A percentile compares a stretch with the other conserved stretches of the same genome.
These are phyloP conservation scores for Lepus timidus DNA, from an alignment of 2,113 vertebrate species.

Conservation along the genomic window DNA sequence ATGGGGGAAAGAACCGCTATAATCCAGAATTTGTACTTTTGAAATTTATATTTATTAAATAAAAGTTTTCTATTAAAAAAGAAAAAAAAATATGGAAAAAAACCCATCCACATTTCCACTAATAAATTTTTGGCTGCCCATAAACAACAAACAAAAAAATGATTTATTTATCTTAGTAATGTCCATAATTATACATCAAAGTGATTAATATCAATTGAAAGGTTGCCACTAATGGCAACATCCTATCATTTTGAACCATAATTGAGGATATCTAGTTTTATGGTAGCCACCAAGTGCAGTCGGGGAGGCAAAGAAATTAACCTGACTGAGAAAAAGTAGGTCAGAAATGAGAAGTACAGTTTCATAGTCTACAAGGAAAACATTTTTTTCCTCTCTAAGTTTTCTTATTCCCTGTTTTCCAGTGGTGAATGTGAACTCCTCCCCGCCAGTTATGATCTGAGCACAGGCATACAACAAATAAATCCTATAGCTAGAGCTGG, in stretches of 20 bases:
- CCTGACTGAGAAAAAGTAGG: background rate
- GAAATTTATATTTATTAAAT: too few species aligned
- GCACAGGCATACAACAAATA: accelerated
- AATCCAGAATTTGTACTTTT: too few species aligned
- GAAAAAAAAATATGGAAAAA: background rate
- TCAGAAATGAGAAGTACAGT: background rate
- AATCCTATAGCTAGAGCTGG: too few species aligned
- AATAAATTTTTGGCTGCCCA: too few species aligned
- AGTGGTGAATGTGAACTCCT: accelerated
- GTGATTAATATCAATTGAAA: background rate
- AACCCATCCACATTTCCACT: background rate
- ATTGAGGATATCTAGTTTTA: background rate
- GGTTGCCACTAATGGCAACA: too few species aligned
- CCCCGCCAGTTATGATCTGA: accelerated
- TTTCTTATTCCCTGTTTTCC: background rate
- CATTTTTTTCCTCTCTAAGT: too few species aligned
- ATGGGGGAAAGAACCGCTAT: too few species aligned
- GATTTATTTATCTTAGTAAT: background rate
- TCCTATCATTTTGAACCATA: background rate
- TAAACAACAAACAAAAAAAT: too few species aligned
- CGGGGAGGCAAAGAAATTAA: background rate
- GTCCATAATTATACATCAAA: too few species aligned
- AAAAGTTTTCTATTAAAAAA: too few species aligned
- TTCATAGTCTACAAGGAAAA: background rate
- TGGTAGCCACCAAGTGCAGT: too few species aligned